Conservation (phyloP, 2,888 invertebrate genomes). For the Drosophila bunnanda region DNA sequence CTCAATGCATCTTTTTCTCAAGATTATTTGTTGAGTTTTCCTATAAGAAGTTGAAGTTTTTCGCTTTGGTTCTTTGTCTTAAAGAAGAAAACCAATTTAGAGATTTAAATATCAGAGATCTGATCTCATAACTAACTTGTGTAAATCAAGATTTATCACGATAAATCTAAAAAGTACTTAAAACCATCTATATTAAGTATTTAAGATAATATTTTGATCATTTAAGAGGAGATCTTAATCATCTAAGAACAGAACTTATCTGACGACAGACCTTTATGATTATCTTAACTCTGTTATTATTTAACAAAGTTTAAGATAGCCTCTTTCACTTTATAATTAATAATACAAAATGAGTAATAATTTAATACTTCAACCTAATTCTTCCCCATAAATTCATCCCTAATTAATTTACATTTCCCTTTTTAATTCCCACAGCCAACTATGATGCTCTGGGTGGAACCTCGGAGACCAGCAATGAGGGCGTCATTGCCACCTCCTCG, state of each 20-base stretch:
- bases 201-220: not conserved
- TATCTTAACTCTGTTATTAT: not conserved
- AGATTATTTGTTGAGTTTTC: not conserved
- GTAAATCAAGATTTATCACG: too few relatives aligned
- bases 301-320: not conserved
- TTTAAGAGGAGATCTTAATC: not conserved
- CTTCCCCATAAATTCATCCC: too few relatives aligned
- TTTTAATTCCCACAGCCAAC: constrained; percentile 67
- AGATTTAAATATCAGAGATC: not conserved
- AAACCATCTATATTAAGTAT: too few relatives aligned
- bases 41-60: not conserved
- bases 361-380: not conserved
- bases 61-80: not conserved
- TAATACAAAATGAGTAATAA: not conserved
- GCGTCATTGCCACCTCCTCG: constrained; percentile 78
- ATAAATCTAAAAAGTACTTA: not conserved
- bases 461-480: constrained; percentile 77
- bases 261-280: not conserved
- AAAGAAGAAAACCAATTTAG: not conserved
- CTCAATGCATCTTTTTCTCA: not conserved
- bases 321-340: not conserved
- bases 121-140: not conserved
- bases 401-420: not conserved
- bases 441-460: constrained; percentile 82
- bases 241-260: too few relatives aligned